Percentiles rank a stretch among this genome's conserved stretches.
phyloP scores from a whole-genome alignment of 2,888 invertebrate species.

The Drosophila mercatorum region DNA sequence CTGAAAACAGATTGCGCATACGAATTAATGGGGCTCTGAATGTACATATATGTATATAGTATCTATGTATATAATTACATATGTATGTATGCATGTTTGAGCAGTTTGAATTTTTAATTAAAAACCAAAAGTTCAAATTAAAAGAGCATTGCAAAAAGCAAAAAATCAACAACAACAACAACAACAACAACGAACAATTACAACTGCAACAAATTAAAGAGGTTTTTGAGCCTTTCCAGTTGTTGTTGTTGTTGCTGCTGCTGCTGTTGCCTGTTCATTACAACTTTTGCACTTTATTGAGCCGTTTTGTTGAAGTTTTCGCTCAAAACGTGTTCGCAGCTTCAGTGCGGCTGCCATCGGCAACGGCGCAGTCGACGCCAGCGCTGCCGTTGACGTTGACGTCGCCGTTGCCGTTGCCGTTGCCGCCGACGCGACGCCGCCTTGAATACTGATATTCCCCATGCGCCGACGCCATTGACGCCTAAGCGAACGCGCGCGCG shows the following conservation, averaged over 20 bases:
- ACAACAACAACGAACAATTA: constrained; percentile 24
- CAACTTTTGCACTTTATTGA: constrained; percentile 71
- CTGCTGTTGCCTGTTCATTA: constrained; percentile 6
- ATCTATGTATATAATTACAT: constrained; percentile 17
- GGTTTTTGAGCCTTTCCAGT: constrained; percentile 19
- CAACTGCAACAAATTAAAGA: constrained; percentile 23
- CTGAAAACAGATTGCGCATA: constrained; percentile 31
- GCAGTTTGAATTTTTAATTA: constrained; percentile 54
- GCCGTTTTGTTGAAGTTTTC: constrained; percentile 56
- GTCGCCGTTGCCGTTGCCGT: constrained; percentile 3
- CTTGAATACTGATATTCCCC: constrained; percentile 47
- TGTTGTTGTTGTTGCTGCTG: background rate
- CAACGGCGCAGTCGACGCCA: background rate
- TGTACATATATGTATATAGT: constrained; percentile 13
- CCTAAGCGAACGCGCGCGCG: constrained; percentile 35
- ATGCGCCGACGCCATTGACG: constrained; percentile 34
- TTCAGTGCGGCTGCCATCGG: constrained; percentile 15
- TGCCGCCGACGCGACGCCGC: constrained; percentile 24
- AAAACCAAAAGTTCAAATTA: constrained; percentile 68
- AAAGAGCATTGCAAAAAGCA: constrained; percentile 64
- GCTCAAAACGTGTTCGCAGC: constrained; percentile 63
- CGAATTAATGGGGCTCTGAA: constrained; percentile 14
- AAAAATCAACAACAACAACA: background rate
- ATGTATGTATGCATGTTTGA: constrained; percentile 13
- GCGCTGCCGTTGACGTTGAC: background rate